Percentiles rank a stretch among this genome's conserved stretches.
phyloP scores from a whole-genome alignment of 2,888 invertebrate species.

The Portevinia maculata region DNA sequence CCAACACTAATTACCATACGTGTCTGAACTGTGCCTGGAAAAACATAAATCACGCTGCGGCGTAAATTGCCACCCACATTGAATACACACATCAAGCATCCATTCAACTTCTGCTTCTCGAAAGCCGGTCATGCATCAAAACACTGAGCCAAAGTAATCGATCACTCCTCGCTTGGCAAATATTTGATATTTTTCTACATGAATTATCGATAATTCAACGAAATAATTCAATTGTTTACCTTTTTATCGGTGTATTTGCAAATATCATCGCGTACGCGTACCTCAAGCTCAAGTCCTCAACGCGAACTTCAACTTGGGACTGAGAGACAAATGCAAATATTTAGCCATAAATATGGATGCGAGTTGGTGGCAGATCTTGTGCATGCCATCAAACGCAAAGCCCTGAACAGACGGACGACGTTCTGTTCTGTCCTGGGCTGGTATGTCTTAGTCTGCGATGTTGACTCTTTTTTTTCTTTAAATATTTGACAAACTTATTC shows the following conservation, averaged over 20 bases:
- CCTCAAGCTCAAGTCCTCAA: no score
- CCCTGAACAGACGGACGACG: conserved; percentile 12
- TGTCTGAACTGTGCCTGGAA: conserved; percentile 53
- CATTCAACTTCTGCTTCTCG: conserved; percentile 41
- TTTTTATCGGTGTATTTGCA: conserved; percentile 55
- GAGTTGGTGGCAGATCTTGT: conserved; percentile 57
- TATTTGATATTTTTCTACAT: conserved; percentile 74
- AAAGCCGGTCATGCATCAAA: conserved; percentile 68
- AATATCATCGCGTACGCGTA: conserved; percentile 52
- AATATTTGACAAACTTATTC: conserved; percentile 64
- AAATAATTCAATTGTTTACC: conserved; percentile 74
- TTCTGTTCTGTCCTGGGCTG: conserved; percentile 16
- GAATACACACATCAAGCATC: conserved; percentile 27
- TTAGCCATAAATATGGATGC: conserved; percentile 63
- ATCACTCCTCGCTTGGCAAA: conserved; percentile 68
- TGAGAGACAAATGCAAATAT: conserved; percentile 64
- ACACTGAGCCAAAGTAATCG: conserved; percentile 64
- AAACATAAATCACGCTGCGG: conserved; percentile 69
- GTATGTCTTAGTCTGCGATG: conserved; percentile 6
- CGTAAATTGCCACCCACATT: conserved; percentile 72
- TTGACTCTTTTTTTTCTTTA: conserved; percentile 37
- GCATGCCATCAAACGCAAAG: conserved; percentile 7
- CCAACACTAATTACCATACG: conserved; percentile 67
- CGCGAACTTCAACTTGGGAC: conserved; percentile 6
- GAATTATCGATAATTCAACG: conserved; percentile 74